Conservation (phyloP, 2,113 vertebrate genomes). For the Atrichornis clamosus region DNA sequence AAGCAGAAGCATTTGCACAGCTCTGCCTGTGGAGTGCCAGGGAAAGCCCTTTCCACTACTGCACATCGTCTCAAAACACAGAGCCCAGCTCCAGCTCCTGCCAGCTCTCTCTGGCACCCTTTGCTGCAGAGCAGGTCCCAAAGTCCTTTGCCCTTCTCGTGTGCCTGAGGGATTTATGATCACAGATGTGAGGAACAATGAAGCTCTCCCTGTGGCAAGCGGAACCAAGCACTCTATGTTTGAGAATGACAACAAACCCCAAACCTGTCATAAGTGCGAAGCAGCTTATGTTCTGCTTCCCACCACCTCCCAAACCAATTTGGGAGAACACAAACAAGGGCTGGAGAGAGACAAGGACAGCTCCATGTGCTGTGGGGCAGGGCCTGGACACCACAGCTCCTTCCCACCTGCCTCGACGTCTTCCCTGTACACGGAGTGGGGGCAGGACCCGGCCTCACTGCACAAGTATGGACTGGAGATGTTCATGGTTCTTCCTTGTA, state of each 20-base stretch:
- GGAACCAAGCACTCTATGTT: background rate
- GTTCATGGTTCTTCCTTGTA: background rate
- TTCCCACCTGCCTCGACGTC: background rate
- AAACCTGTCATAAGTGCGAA: background rate
- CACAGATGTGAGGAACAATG: background rate
- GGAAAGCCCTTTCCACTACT: background rate
- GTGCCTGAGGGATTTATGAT: background rate
- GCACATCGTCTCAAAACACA: background rate
- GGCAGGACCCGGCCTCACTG: background rate
- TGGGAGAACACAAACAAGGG: background rate
- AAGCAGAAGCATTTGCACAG: background rate
- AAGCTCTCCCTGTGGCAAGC: background rate
- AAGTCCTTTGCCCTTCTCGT: background rate
- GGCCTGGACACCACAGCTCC: background rate
- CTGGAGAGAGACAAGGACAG: background rate
- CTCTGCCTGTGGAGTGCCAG: background rate
- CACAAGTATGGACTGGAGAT: background rate
- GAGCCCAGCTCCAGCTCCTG: background rate
- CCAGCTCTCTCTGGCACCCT: background rate
- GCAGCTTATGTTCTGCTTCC: background rate
- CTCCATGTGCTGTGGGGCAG: accelerated
- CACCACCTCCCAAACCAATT: background rate
- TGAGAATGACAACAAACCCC: background rate
- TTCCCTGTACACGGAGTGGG: no score
- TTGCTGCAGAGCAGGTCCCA: background rate